phyloP scores from a whole-genome alignment of 2,797 vertebrate genomes.

The Oreonectes daqikongensis region DNA sequence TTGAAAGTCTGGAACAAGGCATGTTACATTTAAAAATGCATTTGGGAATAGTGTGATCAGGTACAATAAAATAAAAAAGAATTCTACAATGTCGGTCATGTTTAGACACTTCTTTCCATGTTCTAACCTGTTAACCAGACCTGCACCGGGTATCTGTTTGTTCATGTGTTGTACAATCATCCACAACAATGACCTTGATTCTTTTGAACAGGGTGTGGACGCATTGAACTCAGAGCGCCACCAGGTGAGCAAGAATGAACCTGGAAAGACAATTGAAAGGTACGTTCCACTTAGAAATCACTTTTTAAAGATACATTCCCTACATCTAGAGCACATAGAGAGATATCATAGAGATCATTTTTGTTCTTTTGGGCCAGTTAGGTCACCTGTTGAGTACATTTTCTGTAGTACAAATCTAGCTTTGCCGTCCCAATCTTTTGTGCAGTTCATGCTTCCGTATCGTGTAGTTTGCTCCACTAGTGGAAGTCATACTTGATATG shows the following conservation, averaged over 20 bases:
- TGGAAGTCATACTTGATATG: slow-evolving; percentile 23
- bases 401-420: neutral
- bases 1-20: neutral
- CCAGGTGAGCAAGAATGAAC: slow-evolving; percentile 53
- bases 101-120: neutral
- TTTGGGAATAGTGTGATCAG: neutral
- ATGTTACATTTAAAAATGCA: neutral
- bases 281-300: slow-evolving; percentile 21
- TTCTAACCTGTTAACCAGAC: slow-evolving; percentile 19
- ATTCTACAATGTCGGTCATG: slow-evolving; percentile 7
- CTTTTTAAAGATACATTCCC: neutral
- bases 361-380: too few relatives aligned
- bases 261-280: slow-evolving; percentile 39
- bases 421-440: neutral
- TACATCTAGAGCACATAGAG: too few relatives aligned
- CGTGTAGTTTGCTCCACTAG: neutral
- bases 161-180: slow-evolving; percentile 3
- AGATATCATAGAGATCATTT: too few relatives aligned
- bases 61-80: neutral
- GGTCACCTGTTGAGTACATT: too few relatives aligned
- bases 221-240: slow-evolving; percentile 12
- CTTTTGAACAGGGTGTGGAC: slow-evolving; percentile 22
- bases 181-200: neutral
- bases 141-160: slow-evolving; percentile 3
- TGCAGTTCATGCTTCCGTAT: neutral